Evolutionary conservation across 1,140 invertebrate species (phyloP).

Genomic region (Aphidius gifuensis): DNA sequence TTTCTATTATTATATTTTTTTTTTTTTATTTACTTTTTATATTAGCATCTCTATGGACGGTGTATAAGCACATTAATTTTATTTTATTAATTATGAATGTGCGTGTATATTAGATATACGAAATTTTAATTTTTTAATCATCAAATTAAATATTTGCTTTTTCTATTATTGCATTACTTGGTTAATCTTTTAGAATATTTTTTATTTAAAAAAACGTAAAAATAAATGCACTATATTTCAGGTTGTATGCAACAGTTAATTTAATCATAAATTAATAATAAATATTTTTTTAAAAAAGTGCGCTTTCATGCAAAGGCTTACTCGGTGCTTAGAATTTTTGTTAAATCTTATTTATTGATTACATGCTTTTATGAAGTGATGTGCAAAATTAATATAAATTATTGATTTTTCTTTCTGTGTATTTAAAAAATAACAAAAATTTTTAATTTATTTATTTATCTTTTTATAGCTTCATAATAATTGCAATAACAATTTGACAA

Average conservation of each 20-base stretch:
- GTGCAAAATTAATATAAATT: background rate
- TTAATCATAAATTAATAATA: background rate
- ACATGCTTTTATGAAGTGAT: too few species aligned
- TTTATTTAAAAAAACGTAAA: background rate
- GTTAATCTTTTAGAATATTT: background rate
- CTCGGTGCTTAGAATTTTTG: slow-evolving; percentile 12
- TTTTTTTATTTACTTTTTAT: background rate
- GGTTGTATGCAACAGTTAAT: too few species aligned
- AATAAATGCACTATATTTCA: too few species aligned
- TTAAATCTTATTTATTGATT: background rate
- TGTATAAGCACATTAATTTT: slow-evolving; percentile 19
- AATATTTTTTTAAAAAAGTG: slow-evolving; percentile 19
- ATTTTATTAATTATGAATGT: slow-evolving; percentile 10
- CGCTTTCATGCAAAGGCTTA: slow-evolving; percentile 24
- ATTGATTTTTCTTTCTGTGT: background rate
- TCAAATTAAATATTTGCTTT: background rate
- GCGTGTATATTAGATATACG: slow-evolving; percentile 10
- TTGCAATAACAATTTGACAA: background rate
- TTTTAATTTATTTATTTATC: background rate
- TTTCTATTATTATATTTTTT: too few species aligned
- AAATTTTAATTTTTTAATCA: background rate
- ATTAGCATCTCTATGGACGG: slow-evolving; percentile 21
- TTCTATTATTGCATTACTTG: background rate
- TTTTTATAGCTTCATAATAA: background rate
- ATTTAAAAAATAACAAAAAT: background rate